Evolutionary conservation across 2,797 vertebrate species (phyloP).

Genomic region (Melanotaenia trifasciata): DNA sequence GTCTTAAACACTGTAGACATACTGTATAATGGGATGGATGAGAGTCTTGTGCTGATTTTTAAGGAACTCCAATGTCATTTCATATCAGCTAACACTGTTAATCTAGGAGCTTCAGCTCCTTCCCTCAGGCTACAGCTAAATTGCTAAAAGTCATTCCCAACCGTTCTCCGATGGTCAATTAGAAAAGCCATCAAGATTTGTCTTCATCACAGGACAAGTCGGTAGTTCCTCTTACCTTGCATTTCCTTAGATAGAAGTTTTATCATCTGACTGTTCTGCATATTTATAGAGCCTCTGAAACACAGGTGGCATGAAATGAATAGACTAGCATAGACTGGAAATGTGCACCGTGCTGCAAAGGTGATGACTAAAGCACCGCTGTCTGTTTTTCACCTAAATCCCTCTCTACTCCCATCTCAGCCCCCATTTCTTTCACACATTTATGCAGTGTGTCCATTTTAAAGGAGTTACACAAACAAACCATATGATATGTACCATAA

Average conservation of each 20-base stretch:
- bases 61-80: conserved; percentile 43
- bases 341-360: conserved; percentile 51
- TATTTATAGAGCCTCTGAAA: conserved; percentile 73
- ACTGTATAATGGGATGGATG: conserved; percentile 63
- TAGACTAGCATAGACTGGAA: conserved; percentile 46
- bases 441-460: conserved; percentile 35
- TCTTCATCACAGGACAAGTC: conserved; percentile 68
- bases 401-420: conserved; percentile 27
- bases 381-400: conserved; percentile 59
- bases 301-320: conserved; percentile 64
- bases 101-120: conserved; percentile 39
- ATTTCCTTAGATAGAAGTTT: conserved; percentile 54
- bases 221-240: conserved; percentile 63
- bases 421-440: conserved; percentile 23
- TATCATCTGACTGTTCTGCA: conserved; percentile 67
- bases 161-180: conserved; percentile 64
- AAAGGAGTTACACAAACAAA: conserved; percentile 43
- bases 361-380: conserved; percentile 57
- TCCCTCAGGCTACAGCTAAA: conserved; percentile 47
- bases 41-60: conserved; percentile 25
- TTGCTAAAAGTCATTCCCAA: conserved; percentile 46
- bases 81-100: conserved; percentile 49
- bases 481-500: conserved; percentile 34
- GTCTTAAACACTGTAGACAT: conserved; percentile 32
- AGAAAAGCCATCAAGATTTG: conserved; percentile 72